A percentile compares a stretch with the other conserved stretches of the same genome.
Evolutionary conservation across 2,797 vertebrate species (phyloP).

Genomic region (Avahi laniger): DNA sequence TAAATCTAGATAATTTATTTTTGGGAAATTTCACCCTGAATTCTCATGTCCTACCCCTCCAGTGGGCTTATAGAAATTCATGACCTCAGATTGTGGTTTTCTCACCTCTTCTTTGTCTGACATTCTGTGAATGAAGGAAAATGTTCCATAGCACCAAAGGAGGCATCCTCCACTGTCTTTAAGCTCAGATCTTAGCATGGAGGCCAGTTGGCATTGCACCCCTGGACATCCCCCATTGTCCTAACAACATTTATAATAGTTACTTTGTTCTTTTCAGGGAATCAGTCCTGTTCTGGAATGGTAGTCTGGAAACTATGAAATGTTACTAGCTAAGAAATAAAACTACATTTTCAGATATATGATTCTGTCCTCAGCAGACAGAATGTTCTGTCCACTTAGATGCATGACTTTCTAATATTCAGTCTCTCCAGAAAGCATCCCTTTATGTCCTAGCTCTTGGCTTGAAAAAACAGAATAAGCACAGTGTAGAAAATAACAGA

Average conservation of each 20-base stretch:
- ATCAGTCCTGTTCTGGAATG: neutral
- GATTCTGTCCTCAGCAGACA: constrained; percentile 43
- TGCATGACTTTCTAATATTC: constrained; percentile 48
- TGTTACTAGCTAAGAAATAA: constrained; percentile 51
- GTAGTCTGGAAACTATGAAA: neutral
- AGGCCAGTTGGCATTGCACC: neutral
- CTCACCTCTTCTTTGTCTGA: neutral
- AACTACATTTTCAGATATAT: constrained; percentile 48
- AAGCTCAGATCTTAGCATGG: neutral
- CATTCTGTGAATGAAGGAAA: neutral
- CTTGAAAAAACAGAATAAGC: constrained; percentile 64
- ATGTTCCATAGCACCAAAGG: neutral
- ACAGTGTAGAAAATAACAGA: constrained; percentile 40
- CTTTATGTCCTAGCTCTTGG: constrained; percentile 59
- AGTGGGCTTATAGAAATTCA: neutral
- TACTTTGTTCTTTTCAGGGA: neutral
- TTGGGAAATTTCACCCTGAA: neutral
- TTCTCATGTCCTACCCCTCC: neutral
- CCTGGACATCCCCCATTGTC: neutral
- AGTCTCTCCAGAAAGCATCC: constrained; percentile 46
- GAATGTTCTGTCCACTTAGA: constrained; percentile 22
- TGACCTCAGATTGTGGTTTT: neutral
- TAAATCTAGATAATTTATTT: neutral
- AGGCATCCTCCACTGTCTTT: neutral
- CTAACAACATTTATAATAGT: neutral